phyloP scores from a whole-genome alignment of 2,888 invertebrate genomes.

The Mamestra brassicae region DNA sequence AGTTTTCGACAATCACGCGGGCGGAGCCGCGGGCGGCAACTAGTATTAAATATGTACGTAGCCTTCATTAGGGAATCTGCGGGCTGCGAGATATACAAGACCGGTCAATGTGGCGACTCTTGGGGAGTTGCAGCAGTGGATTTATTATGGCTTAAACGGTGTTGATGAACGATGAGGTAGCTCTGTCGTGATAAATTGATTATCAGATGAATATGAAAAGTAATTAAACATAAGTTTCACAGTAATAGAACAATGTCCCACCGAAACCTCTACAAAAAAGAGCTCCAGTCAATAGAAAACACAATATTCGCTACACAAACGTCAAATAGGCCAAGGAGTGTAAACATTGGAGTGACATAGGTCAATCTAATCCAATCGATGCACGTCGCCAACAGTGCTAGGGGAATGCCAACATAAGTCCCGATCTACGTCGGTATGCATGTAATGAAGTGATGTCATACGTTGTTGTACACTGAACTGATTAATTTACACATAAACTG shows the following conservation, averaged over 20 bases:
- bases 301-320: slow-evolving; percentile 38
- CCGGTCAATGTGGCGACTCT: too few species aligned
- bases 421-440: slow-evolving; percentile 16
- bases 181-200: too few species aligned
- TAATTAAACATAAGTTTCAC: too few species aligned
- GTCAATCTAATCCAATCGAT: slow-evolving; percentile 61
- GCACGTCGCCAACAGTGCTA: slow-evolving; percentile 38
- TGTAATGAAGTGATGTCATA: slow-evolving; percentile 21
- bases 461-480: slow-evolving; percentile 6
- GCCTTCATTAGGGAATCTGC: too few species aligned
- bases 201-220: too few species aligned
- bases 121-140: too few species aligned
- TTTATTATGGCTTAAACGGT: too few species aligned
- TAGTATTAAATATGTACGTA: too few species aligned
- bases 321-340: slow-evolving; percentile 49
- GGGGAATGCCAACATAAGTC: slow-evolving; percentile 30
- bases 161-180: too few species aligned
- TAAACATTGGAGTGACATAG: slow-evolving; percentile 56
- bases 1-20: too few species aligned
- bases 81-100: too few species aligned
- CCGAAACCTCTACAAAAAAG: slow-evolving; percentile 6
- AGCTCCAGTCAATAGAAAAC: slow-evolving; percentile 19
- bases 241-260: background rate
- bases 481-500: background rate
- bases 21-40: too few species aligned